Percentiles rank a stretch among this genome's conserved stretches.
These are phyloP conservation scores for Madoqua kirkii DNA, from an alignment of 2,113 vertebrate species.

Conservation along the genomic window DNA sequence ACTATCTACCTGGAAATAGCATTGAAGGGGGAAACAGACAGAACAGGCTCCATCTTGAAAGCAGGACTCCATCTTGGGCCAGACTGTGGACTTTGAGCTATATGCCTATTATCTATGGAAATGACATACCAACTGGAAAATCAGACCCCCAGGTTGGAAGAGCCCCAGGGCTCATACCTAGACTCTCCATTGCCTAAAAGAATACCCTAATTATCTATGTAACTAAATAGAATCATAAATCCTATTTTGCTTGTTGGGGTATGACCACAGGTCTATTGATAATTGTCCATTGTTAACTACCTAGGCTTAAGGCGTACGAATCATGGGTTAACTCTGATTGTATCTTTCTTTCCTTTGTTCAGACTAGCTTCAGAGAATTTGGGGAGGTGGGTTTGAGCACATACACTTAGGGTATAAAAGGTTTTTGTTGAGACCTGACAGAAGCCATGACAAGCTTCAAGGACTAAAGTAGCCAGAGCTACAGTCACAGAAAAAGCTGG, in stretches of 20 bases:
- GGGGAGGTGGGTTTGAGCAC: neutral
- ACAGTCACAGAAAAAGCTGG: too few relatives aligned
- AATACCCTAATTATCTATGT: neutral
- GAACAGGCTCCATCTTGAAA: neutral
- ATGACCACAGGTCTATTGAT: neutral
- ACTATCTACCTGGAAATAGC: neutral
- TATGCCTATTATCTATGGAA: neutral
- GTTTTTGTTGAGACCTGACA: too few relatives aligned
- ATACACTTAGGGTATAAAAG: neutral
- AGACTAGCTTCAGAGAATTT: neutral
- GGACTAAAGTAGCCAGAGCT: too few relatives aligned
- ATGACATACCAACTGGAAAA: neutral
- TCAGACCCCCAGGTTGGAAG: neutral
- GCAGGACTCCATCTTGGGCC: neutral
- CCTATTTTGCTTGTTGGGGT: neutral
- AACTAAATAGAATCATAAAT: neutral
- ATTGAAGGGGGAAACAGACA: neutral
- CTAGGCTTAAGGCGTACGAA: neutral
- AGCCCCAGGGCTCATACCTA: accelerated
- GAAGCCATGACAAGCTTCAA: too few relatives aligned
- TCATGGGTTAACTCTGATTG: neutral
- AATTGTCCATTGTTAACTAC: neutral
- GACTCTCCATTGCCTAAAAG: neutral
- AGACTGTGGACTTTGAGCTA: neutral
- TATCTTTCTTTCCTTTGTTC: neutral